Conservation (phyloP, 1,140 invertebrate species). For the Sarcophaga peregrina region DNA sequence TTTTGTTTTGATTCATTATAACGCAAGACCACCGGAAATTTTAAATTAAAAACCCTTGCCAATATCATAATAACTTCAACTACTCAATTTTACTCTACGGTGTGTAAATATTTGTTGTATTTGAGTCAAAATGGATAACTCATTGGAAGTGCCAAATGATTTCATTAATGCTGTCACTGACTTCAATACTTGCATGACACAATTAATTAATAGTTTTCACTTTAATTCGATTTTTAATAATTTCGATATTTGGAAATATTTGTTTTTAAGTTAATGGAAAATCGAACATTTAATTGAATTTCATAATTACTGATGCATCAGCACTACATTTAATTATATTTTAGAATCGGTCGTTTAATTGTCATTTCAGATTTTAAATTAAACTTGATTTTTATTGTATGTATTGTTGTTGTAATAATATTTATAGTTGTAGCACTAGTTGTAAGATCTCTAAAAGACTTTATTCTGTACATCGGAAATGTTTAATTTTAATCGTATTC, state of each 20-base stretch:
- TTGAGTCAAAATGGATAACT: conserved; percentile 28
- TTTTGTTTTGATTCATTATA: neutral
- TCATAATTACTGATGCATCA: too few species aligned
- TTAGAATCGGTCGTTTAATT: too few species aligned
- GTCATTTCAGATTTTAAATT: too few species aligned
- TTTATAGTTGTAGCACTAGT: neutral
- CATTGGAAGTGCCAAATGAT: conserved; percentile 10
- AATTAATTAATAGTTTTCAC: conserved; percentile 10
- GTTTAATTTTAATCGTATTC: too few species aligned
- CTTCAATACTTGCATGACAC: conserved; percentile 33
- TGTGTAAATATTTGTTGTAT: neutral
- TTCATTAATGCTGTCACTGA: conserved; percentile 24
- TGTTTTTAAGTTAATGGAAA: conserved; percentile 18
- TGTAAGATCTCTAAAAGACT: conserved; percentile 3
- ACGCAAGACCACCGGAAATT: neutral
- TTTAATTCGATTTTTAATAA: conserved; percentile 12
- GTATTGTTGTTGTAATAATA: too few species aligned
- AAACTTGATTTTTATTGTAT: too few species aligned
- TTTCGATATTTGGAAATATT: conserved; percentile 34
- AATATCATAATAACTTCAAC: neutral
- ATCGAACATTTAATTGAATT: too few species aligned
- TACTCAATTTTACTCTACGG: neutral
- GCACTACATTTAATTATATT: too few species aligned
- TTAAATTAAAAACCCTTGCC: neutral
- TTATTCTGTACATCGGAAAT: neutral